phyloP scores from a whole-genome alignment of 2,888 invertebrate species.

The Pandemis heparana region DNA sequence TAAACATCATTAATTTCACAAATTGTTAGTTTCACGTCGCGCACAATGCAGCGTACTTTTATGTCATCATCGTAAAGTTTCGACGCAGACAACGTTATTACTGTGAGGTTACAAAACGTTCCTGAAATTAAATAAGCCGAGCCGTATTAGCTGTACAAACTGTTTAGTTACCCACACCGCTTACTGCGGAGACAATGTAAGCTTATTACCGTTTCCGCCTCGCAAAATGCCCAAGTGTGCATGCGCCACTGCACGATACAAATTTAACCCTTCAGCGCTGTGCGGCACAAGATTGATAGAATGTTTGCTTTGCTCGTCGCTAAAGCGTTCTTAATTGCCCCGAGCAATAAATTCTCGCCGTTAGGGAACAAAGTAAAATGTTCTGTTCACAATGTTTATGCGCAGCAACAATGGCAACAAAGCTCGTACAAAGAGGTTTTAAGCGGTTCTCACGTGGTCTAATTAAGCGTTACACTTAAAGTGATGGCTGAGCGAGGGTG shows the following conservation, averaged over 20 bases:
- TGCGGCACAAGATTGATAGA: conserved; percentile 43
- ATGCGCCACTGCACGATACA: conserved; percentile 39
- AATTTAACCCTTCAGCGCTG: conserved; percentile 39
- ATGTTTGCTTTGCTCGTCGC: conserved; percentile 45
- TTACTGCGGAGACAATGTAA: conserved; percentile 37
- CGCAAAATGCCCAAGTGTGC: conserved; percentile 32
- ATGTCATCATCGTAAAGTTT: conserved; percentile 29
- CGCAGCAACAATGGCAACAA: conserved; percentile 67
- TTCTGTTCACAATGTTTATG: conserved; percentile 57
- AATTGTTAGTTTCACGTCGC: conserved; percentile 32
- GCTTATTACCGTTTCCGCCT: conserved; percentile 33
- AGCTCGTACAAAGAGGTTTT: conserved; percentile 60
- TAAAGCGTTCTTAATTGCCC: conserved; percentile 45
- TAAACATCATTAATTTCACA: conserved; percentile 37
- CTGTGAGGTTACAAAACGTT: neutral
- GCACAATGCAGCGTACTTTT: conserved; percentile 29
- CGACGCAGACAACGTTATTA: conserved; percentile 4
- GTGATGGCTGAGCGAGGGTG: conserved; percentile 63
- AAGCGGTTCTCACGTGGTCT: conserved; percentile 77
- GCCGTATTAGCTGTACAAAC: conserved; percentile 23
- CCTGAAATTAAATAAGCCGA: conserved; percentile 8
- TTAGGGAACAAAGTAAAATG: conserved; percentile 44
- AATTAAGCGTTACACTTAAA: conserved; percentile 79
- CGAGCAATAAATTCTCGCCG: conserved; percentile 44
- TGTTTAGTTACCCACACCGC: conserved; percentile 18